Evolutionary conservation across 2,113 vertebrate species (phyloP).

Genomic region (Psittacara wagleri): DNA sequence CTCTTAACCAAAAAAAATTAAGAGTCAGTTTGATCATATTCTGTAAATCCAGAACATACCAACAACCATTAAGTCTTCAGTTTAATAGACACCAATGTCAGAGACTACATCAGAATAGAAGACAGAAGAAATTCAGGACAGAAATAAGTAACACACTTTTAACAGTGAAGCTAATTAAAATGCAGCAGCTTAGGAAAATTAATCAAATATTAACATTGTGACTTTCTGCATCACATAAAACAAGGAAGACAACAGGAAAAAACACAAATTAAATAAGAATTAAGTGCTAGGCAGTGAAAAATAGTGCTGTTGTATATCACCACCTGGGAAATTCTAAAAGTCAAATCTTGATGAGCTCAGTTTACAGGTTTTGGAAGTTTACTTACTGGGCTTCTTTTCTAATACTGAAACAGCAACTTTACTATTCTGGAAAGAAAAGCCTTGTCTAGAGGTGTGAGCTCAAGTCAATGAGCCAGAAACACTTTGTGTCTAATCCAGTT

Average conservation of each 20-base stretch:
- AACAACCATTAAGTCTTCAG: neutral
- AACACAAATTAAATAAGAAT: neutral
- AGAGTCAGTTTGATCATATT: neutral
- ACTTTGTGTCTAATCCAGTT: neutral
- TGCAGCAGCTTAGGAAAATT: neutral
- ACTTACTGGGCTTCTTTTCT: neutral
- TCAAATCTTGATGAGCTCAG: neutral
- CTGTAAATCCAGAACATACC: neutral
- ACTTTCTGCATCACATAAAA: neutral
- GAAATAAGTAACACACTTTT: neutral
- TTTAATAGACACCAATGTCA: neutral
- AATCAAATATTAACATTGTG: neutral
- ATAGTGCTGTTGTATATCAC: neutral
- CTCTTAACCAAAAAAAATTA: neutral
- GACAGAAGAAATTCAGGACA: neutral
- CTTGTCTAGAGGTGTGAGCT: neutral
- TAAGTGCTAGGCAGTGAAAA: neutral
- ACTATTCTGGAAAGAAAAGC: neutral
- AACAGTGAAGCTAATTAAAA: neutral
- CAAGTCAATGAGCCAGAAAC: neutral
- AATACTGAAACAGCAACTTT: neutral
- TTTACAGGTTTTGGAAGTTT: neutral
- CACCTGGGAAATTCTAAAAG: neutral
- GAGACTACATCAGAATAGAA: neutral
- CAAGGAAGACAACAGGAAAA: neutral